Base-by-base conservation (phyloP, 2,888 invertebrate genomes). In the Drosophila kanekoi region DNA sequence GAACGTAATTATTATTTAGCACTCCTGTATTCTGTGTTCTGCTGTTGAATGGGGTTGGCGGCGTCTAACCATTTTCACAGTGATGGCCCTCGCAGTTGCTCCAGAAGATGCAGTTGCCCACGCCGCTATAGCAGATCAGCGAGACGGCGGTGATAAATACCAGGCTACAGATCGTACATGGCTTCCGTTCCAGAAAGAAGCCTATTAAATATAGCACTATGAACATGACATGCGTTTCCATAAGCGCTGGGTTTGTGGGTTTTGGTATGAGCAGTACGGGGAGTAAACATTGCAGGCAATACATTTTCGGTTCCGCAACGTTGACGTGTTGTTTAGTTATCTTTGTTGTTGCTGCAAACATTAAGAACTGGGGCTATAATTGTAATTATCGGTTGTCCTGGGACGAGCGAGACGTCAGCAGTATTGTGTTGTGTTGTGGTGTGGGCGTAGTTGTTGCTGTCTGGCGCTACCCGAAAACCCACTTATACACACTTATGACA, bases 171-270 rank as follows among this genome's bases (percentile, higher is more conserved):
- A 99, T 98, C 51, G 98, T 98, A 93, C 99, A 99, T 1, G 99
- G 99, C 92, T 97, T 99, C 89, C 98, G 94, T 91, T 99, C 98
- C 87, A 99, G 94, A 93, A 99, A 99, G 93, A 99, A 99, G 86
- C 99, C 98, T 83, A 98, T 96, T 83, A 99, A 93, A 93, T 99
- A 99, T 57, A 99, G 94, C 77, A 98, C 96, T 95, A 99, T 98
- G 92, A 99, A 99, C 96, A 99, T 97, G 69, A 98, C 98, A 93
- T 98, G 98, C 59, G 98, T 98, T 92, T 98, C 97, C 85, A 99
- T 95, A 67, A 99, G 94, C 38, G 98, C 98, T 89, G 99, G 98
- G 93, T 99, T 99, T 75, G 98, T 95, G 61, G 99, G 99, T 93
- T 99, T 99, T 81, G 99, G 99, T 92, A 99, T 98, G 78, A 99